These are phyloP conservation scores for Callionymus lyra DNA, from an alignment of 2,113 vertebrate genomes.

Conservation along the genomic window DNA sequence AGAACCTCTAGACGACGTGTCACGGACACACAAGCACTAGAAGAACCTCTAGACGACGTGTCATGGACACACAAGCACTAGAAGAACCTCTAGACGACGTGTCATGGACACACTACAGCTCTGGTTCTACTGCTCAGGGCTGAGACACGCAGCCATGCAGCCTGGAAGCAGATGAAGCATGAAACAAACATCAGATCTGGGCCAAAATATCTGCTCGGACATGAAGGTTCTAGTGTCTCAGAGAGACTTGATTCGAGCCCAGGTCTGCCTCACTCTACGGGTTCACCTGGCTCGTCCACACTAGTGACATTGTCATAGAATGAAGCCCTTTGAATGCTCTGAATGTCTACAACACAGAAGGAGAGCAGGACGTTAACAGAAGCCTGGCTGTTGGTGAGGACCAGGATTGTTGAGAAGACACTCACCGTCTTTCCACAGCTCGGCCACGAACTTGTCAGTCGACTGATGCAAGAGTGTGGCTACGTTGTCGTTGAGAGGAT, in stretches of 20 bases:
- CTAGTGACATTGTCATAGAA: conserved; percentile 99
- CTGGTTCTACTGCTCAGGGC: conserved; percentile 31
- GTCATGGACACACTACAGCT: conserved; percentile 11
- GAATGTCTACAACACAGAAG: conserved; percentile 92
- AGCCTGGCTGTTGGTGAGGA: conserved; percentile 44
- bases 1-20: too few relatives aligned
- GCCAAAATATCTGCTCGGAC: conserved; percentile 42
- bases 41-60: too few relatives aligned
- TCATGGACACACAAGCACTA: too few relatives aligned
- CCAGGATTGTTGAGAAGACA: background rate
- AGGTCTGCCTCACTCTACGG: conserved; percentile 75
- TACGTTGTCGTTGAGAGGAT: conserved; percentile 95
- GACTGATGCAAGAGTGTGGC: conserved; percentile 94
- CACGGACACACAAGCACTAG: too few relatives aligned
- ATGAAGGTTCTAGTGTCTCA: conserved; percentile 3
- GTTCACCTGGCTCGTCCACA: conserved; percentile 97
- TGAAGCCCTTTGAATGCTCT: conserved; percentile 97
- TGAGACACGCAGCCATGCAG: conserved; percentile 51
- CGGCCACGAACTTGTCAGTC: conserved; percentile 89
- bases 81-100: too few relatives aligned
- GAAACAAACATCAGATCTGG: conserved; percentile 63
- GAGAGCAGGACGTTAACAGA: conserved; percentile 32
- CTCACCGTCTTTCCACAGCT: conserved; percentile 98
- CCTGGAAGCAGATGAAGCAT: conserved; percentile 56
- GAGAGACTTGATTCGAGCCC: conserved; percentile 53